Base-by-base conservation (phyloP, 2,113 vertebrate genomes). In the Heliornis fulica region DNA sequence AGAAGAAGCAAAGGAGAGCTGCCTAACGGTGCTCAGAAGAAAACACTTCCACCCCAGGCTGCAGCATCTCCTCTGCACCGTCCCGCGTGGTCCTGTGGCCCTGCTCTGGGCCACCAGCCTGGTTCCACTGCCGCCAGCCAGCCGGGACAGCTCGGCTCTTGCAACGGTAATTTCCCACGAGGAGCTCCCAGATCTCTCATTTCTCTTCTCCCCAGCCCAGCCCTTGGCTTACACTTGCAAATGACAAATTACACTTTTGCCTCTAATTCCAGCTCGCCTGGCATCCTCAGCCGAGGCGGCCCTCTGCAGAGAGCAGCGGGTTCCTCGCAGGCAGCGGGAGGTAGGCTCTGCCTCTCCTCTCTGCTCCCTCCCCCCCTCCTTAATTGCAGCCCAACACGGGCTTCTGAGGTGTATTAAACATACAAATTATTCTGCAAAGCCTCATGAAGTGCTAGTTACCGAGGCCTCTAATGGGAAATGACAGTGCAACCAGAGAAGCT, bases 341-440 rank as follows among this genome's bases (percentile, higher is more conserved):
- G 94, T 79, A 61, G 70, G 69, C 72, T 87, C 92, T 83, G 76
- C 93, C 89, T 90, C 84, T 50, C 56, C 94, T 88, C 89, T 64
- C 68, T 3, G 68, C 93, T 93, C 92, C 87, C 96, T 96, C 88
- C 94, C 83, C 89, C 86, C 83, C 9, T 68, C 87, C 81, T 94
- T 97, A 97, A 97, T 94, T 95, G 96, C 95, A 92, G 92, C 97
- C 97, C 91, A 78, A 80, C 71, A 32, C 14, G 95, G 71, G 94
- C 78, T 94, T 90, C 59, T 16, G 91, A 96, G 96, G 96, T 88
- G 96, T 89, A 97, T 96, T 96, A 97, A 97, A 95, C 97, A 97
- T 94, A 94, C 96, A 97, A 96, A 97, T 97, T 94, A 96, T 93
- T 90, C 96, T 72, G 92, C 84, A 86, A 94, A 96, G 96, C 93